A percentile compares a stretch with the other conserved stretches of the same genome.
These are phyloP conservation scores for Tragelaphus buxtoni DNA, from an alignment of 2,113 vertebrate genomes.

Conservation along the genomic window DNA sequence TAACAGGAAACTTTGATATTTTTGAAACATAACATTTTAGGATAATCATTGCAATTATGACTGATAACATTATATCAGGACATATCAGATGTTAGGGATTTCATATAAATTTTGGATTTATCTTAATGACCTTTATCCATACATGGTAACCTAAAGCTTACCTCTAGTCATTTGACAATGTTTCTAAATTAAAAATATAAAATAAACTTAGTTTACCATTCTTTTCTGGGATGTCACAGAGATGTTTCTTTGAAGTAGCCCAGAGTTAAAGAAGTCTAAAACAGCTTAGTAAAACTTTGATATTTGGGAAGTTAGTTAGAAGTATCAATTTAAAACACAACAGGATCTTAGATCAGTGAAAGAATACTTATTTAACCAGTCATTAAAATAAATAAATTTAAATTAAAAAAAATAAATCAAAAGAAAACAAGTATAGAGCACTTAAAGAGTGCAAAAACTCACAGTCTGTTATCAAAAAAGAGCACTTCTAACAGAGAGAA, in stretches of 20 bases:
- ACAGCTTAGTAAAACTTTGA: not conserved
- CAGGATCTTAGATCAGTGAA: not conserved
- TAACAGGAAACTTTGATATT: not conserved
- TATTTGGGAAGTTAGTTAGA: not conserved
- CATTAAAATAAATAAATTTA: no score
- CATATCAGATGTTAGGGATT: not conserved
- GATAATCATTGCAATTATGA: not conserved
- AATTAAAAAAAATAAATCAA: not conserved
- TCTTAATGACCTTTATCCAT: not conserved
- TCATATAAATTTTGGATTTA: not conserved
- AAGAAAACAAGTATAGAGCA: not conserved
- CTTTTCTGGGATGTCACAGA: not conserved
- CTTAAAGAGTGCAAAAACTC: no score
- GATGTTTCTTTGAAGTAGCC: not conserved
- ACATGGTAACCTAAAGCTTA: not conserved
- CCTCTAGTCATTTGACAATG: not conserved
- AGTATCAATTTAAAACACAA: not conserved
- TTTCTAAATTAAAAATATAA: not conserved
- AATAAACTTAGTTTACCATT: not conserved
- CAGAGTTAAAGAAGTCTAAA: not conserved
- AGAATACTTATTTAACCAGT: not conserved
- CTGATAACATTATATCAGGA: not conserved
- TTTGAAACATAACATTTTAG: not conserved
- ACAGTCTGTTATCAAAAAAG: no score
- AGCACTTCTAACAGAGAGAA: no score